Conservation (phyloP, 2,888 invertebrate genomes). For the Loripinus fragilis region DNA sequence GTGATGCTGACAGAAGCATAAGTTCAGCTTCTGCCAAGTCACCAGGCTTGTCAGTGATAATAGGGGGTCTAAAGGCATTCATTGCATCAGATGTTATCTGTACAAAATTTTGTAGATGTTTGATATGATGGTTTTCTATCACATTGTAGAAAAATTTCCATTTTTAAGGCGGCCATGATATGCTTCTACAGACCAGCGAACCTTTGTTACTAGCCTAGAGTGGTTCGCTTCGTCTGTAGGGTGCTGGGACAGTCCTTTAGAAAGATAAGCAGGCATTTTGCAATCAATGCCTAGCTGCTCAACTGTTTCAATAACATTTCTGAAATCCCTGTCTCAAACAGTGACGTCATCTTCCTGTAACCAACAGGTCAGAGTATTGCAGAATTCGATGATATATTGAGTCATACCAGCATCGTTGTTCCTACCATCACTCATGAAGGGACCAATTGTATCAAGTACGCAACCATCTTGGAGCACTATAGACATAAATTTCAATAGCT, state of each 20-base stretch:
- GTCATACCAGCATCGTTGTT: slow-evolving; percentile 15
- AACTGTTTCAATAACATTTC: background rate
- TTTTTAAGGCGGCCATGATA: background rate
- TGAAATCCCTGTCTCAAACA: background rate
- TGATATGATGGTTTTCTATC: background rate
- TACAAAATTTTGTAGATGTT: background rate
- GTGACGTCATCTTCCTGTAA: background rate
- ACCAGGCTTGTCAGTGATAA: background rate
- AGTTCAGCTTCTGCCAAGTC: background rate
- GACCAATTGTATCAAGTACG: background rate
- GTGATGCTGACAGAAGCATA: background rate
- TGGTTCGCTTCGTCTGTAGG: too few species aligned
- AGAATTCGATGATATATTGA: background rate
- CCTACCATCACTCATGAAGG: slow-evolving; percentile 3
- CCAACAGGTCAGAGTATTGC: background rate
- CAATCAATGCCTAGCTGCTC: background rate
- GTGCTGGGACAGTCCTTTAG: background rate
- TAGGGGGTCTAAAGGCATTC: background rate
- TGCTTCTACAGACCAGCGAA: too few species aligned
- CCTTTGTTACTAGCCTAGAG: too few species aligned
- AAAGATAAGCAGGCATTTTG: background rate
- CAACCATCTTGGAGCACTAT: slow-evolving; percentile 7
- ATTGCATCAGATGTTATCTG: background rate
- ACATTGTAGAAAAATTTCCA: background rate
- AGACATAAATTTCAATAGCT: slow-evolving; percentile 1